These are phyloP conservation scores for Trissolcus basalis DNA, from an alignment of 1,140 invertebrate genomes.

Conservation along the genomic window DNA sequence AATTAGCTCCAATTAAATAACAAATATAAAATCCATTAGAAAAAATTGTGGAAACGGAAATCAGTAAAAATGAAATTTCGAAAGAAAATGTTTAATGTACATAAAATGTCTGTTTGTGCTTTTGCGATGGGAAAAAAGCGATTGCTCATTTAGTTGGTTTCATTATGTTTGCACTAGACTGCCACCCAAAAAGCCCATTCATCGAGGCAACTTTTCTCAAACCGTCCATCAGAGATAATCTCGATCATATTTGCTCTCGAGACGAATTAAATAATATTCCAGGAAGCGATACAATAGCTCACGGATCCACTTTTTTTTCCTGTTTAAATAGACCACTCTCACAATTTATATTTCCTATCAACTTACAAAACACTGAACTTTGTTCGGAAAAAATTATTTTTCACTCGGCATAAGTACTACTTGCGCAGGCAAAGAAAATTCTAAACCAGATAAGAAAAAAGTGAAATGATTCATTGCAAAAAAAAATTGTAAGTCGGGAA, in stretches of 20 bases:
- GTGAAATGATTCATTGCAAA: no score
- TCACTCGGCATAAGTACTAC: not conserved
- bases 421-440: no score
- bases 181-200: slow-evolving; percentile 9
- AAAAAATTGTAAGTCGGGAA: no score
- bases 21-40: no score
- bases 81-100: no score
- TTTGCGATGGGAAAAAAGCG: no score
- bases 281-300: slow-evolving; percentile 18
- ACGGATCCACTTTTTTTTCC: slow-evolving; percentile 11
- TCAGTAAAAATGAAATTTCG: no score
- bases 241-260: slow-evolving; percentile 22
- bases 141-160: not conserved
- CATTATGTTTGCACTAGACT: slow-evolving; percentile 10
- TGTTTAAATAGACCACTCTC: not conserved
- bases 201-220: slow-evolving; percentile 14
- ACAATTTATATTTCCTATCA: slow-evolving; percentile 3
- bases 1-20: no score
- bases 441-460: no score
- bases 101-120: no score
- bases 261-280: slow-evolving; percentile 22
- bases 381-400: not conserved
- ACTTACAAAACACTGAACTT: not conserved
- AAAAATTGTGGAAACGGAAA: no score
- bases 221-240: slow-evolving; percentile 16